A percentile compares a stretch with the other conserved stretches of the same genome.
Conservation (phyloP, 2,797 vertebrate species). For the Poeciliopsis paucimaculata region DNA sequence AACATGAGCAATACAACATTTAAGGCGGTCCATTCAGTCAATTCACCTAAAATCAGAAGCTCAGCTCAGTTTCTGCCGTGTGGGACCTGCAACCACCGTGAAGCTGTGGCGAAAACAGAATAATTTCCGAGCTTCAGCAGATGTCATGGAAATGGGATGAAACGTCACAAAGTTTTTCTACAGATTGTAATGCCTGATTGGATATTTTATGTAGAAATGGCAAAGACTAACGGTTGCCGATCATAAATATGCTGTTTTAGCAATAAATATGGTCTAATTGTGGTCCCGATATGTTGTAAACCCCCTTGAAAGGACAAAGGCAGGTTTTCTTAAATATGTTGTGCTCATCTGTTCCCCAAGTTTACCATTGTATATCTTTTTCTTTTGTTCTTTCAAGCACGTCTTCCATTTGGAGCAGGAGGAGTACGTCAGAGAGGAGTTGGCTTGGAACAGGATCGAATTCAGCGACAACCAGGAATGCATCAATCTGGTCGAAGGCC, state of each 20-base stretch:
- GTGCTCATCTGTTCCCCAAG: background rate
- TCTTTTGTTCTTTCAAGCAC: slow-evolving; percentile 70
- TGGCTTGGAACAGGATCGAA: slow-evolving; percentile 84
- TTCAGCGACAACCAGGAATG: slow-evolving; percentile 86
- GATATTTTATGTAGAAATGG: background rate
- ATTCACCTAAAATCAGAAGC: background rate
- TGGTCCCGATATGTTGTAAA: background rate
- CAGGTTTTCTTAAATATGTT: background rate
- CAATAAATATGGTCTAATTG: background rate
- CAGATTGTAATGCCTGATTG: background rate
- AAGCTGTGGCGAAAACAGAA: background rate
- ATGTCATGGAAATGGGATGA: background rate
- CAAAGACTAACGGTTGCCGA: background rate
- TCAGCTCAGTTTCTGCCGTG: background rate
- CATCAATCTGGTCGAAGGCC: slow-evolving; percentile 82
- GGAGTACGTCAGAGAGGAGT: slow-evolving; percentile 83
- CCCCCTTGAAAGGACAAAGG: background rate
- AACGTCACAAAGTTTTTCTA: background rate
- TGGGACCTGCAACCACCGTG: background rate
- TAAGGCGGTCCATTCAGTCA: background rate
- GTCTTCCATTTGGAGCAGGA: slow-evolving; percentile 87
- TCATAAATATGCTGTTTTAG: background rate
- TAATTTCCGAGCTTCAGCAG: background rate
- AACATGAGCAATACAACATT: background rate
- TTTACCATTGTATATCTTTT: background rate